Evolutionary conservation across 1,140 invertebrate species (phyloP).

Genomic region (Drosophila novamexicana): DNA sequence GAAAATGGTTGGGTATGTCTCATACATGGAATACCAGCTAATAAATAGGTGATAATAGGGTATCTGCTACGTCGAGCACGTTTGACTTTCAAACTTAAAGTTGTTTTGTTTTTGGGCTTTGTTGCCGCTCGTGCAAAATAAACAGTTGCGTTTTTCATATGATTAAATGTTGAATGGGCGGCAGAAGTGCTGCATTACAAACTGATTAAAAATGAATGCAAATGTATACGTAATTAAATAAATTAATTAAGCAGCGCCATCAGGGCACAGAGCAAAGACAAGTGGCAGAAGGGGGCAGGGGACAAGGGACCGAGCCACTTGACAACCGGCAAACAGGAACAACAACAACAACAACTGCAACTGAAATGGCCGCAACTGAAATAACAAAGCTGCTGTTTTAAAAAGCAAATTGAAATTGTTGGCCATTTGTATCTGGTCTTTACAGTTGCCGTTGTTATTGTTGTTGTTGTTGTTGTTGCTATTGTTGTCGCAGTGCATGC

Average conservation of each 20-base stretch:
- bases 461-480: constrained; percentile 14
- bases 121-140: constrained; percentile 31
- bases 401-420: constrained; percentile 59
- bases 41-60: not conserved
- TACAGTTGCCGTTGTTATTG: constrained; percentile 9
- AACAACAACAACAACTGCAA: constrained; percentile 15
- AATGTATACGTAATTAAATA: constrained; percentile 79
- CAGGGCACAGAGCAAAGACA: constrained; percentile 7
- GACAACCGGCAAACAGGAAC: constrained; percentile 37
- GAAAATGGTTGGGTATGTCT: not conserved
- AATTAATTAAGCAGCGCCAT: constrained; percentile 69
- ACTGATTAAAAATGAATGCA: constrained; percentile 73
- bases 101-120: constrained; percentile 17
- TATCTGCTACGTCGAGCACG: not conserved
- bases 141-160: constrained; percentile 46
- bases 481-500: constrained; percentile 16
- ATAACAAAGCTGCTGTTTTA: constrained; percentile 46
- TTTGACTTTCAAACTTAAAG: not conserved
- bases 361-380: constrained; percentile 49
- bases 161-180: constrained; percentile 43
- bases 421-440: constrained; percentile 39
- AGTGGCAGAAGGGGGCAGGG: not conserved
- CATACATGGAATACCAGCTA: not conserved
- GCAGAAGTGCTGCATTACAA: constrained; percentile 55
- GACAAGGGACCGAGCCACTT: constrained; percentile 21